Base-by-base conservation (phyloP, 2,888 invertebrate genomes). In the Thalpophila matura region DNA sequence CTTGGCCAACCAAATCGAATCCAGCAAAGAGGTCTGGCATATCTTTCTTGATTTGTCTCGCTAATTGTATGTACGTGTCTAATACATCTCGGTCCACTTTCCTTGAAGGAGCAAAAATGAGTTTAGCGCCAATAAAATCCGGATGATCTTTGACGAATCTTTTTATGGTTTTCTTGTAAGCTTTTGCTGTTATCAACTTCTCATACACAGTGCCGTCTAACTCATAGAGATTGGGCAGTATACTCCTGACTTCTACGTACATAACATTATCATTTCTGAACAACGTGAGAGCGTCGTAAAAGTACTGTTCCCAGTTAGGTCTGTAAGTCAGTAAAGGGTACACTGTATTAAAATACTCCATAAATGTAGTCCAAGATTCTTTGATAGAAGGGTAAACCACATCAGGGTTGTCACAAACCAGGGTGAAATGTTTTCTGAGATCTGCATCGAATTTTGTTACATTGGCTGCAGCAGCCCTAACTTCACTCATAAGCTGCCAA, bases 1-100 rank as follows among this genome's bases (percentile, higher is more conserved):
- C 98, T 81, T 97, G 97, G 0, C 98, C 98, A 0, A 98, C 97
- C 61, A 98, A 93, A 91, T 98, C 98, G 74, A 98, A 97, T 5
- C 98, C 98, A 22, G 96, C 97, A 35, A 98, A 93, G 62, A 96
- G 95, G 12, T 96, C 94, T 0, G 97, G 97, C 85, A 96, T 96
- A 7, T 89, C 84, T 0, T 79, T 80, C 85, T 96, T 95, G 16
- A 96, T 86, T 31, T 73, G 74, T 53, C 75, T 85, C 1, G 91
- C 91, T 22, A 88, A 63, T 40, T 79, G 50, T 37, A 97, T 84
- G 77, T 96, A 96, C 0, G 85, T 75, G 0, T 88, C 83, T 1
- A 96, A 80, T 0, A 88, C 84, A 1, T 78, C 60, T 0, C 77
- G 74, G 12, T 94, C 83, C 0, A 95, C 94, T 2, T 88, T 87